Evolutionary conservation across 2,888 invertebrate species (phyloP).

Genomic region (Lampropteryx suffumata): DNA sequence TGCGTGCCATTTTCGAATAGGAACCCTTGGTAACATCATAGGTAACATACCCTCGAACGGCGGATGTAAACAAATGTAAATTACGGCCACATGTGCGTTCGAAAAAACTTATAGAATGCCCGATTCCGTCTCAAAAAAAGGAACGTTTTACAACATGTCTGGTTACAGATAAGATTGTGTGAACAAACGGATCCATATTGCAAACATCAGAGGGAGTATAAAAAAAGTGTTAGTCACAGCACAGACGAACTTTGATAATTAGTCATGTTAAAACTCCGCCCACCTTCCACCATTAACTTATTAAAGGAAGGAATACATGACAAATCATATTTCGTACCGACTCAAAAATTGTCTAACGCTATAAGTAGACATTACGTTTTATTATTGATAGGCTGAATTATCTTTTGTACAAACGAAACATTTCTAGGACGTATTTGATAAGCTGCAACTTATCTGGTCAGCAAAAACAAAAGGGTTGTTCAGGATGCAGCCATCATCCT

Average conservation of each 20-base stretch:
- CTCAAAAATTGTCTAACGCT: too few species aligned
- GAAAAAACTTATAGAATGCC: conserved; percentile 53
- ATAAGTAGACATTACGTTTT: too few species aligned
- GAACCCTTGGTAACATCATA: conserved; percentile 36
- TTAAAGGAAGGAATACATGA: too few species aligned
- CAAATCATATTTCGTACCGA: too few species aligned
- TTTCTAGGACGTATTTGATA: conserved; percentile 2
- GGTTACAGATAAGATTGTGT: conserved; percentile 50
- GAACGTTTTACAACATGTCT: conserved; percentile 56
- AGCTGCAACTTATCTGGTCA: conserved; percentile 30
- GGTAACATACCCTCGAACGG: conserved; percentile 61
- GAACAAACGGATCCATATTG: conserved; percentile 29
- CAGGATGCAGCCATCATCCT: conserved; percentile 62
- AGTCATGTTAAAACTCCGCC: too few species aligned
- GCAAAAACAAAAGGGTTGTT: conserved; percentile 45
- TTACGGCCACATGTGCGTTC: conserved; percentile 66
- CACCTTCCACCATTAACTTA: too few species aligned
- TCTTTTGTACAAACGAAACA: neutral
- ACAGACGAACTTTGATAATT: too few species aligned
- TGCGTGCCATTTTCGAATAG: conserved; percentile 24
- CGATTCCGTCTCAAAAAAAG: conserved; percentile 44
- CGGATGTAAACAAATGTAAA: conserved; percentile 75
- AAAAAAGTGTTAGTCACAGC: too few species aligned
- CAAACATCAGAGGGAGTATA: conserved; percentile 7
- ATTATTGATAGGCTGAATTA: too few species aligned